Conservation (phyloP, 2,888 invertebrate species). For the Chalcis sispes region DNA sequence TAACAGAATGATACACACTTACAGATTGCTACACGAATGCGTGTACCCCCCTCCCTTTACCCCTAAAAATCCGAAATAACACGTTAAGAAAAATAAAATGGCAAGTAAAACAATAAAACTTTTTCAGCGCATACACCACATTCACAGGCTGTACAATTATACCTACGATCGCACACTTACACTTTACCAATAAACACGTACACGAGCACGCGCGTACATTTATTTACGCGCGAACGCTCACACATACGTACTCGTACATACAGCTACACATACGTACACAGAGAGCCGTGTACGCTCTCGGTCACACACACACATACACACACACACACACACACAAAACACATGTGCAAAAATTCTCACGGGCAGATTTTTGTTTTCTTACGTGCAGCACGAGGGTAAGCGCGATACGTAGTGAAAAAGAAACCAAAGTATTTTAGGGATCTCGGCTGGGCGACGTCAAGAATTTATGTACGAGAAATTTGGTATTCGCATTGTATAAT, state of each 20-base stretch:
- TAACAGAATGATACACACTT: slow-evolving; percentile 51
- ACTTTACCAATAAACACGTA: slow-evolving; percentile 1
- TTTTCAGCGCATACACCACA: no score
- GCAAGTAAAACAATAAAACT: no score
- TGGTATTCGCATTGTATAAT: slow-evolving; percentile 39
- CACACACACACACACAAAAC: slow-evolving; percentile 19
- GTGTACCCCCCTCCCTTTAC: no score
- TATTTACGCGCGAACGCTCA: not conserved
- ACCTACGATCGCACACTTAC: no score
- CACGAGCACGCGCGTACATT: not conserved
- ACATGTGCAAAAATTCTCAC: slow-evolving; percentile 1
- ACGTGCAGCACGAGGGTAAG: slow-evolving; percentile 33
- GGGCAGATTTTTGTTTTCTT: slow-evolving; percentile 45
- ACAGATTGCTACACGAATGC: slow-evolving; percentile 46
- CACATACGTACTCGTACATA: not conserved
- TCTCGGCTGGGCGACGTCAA: slow-evolving; percentile 47
- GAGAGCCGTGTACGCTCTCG: no score
- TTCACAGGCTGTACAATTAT: not conserved
- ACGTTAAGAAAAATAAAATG: no score
- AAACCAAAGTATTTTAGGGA: slow-evolving; percentile 51
- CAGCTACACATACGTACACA: not conserved
- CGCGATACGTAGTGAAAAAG: slow-evolving; percentile 28
- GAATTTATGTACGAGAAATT: slow-evolving; percentile 47
- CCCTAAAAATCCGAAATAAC: no score
- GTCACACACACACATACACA: no score